Conservation (phyloP, 2,113 vertebrate genomes). For the Plotosus lineatus region DNA sequence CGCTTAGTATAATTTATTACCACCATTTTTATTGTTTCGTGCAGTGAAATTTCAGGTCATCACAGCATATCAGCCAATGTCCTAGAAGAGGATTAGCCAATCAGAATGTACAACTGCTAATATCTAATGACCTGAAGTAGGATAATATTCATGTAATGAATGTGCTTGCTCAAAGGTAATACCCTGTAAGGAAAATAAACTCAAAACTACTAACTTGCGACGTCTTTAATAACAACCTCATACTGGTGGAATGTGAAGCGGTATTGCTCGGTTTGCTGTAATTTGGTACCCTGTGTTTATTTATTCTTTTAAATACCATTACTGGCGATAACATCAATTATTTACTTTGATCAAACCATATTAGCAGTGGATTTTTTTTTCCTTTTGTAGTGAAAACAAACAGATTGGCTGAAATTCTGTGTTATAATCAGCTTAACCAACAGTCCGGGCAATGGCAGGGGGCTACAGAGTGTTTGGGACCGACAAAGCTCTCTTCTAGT, state of each 20-base stretch:
- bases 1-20: too few species aligned
- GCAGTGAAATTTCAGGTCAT: too few species aligned
- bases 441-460: constrained; percentile 12
- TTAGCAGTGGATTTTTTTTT: constrained; percentile 36
- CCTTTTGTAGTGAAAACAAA: constrained; percentile 34
- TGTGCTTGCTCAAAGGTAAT: background rate
- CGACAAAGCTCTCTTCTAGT: constrained; percentile 59
- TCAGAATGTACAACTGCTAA: too few species aligned
- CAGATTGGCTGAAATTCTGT: constrained; percentile 37
- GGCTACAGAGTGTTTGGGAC: constrained; percentile 15
- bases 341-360: constrained; percentile 36
- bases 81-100: too few species aligned
- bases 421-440: constrained; percentile 32
- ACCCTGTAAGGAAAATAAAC: background rate
- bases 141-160: background rate
- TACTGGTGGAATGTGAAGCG: background rate
- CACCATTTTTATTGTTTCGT: too few species aligned
- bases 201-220: background rate
- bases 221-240: background rate
- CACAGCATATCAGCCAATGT: too few species aligned
- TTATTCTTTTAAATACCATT: constrained; percentile 41
- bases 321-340: constrained; percentile 35
- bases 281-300: constrained; percentile 12
- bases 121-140: too few species aligned
- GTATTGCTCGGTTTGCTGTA: background rate